These are phyloP conservation scores for Clarias laeviceps DNA, from an alignment of 2,797 vertebrate species.

Conservation along the genomic window DNA sequence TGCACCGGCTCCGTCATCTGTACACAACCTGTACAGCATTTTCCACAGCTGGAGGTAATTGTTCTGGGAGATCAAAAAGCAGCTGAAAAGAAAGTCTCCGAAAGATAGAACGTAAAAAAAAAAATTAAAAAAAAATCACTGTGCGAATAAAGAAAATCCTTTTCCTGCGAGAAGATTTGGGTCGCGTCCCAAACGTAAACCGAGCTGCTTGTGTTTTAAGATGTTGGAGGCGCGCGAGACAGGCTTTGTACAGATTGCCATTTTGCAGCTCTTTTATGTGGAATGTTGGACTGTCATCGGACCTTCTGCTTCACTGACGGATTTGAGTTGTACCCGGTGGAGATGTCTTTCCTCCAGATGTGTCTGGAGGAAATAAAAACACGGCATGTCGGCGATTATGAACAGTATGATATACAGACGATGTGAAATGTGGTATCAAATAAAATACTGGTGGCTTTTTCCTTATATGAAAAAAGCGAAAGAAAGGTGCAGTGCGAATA, in stretches of 20 bases:
- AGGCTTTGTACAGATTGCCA: not conserved
- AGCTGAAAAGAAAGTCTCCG: not conserved
- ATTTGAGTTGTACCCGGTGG: not conserved
- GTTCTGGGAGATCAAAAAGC: not conserved
- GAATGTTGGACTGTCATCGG: slow-evolving; percentile 11
- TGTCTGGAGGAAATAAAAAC: slow-evolving; percentile 11
- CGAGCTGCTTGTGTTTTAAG: not conserved
- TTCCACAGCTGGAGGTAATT: slow-evolving; percentile 10
- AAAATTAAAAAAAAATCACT: not conserved
- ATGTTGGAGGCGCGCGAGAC: not conserved
- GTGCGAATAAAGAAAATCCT: not conserved
- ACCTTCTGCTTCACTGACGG: slow-evolving; percentile 8
- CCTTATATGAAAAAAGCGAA: not conserved
- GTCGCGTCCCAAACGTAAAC: not conserved
- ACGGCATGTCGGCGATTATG: not conserved
- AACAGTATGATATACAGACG: not conserved
- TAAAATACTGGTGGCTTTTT: not conserved
- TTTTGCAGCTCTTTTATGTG: slow-evolving; percentile 15
- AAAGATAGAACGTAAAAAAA: not conserved
- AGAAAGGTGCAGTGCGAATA: not conserved
- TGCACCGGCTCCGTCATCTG: not conserved
- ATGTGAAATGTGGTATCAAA: not conserved
- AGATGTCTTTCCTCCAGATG: not conserved
- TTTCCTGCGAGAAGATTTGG: not conserved
- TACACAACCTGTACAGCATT: not conserved